phyloP scores from a whole-genome alignment of 2,888 invertebrate genomes.

The Clitarchus hookeri region DNA sequence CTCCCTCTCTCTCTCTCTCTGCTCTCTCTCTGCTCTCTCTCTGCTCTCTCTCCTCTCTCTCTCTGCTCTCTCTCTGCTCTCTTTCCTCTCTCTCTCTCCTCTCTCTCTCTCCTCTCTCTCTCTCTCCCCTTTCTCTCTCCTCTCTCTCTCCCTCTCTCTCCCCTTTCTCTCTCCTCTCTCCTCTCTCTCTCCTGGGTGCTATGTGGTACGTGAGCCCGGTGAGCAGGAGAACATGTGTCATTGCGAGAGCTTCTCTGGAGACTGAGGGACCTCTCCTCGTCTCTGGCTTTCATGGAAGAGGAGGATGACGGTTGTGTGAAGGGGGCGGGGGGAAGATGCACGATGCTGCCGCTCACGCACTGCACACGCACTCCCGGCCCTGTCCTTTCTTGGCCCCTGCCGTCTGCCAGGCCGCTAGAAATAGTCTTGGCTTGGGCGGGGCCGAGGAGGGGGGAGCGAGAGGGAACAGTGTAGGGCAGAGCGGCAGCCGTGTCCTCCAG shows the following conservation, averaged over 20 bases:
- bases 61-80: too few species aligned
- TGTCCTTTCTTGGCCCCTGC: slow-evolving; percentile 64
- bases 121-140: too few species aligned
- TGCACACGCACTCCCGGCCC: slow-evolving; percentile 24
- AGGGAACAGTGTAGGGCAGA: slow-evolving; percentile 33
- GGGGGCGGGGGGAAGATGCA: neutral
- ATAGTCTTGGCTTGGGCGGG: slow-evolving; percentile 39
- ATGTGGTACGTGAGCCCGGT: too few species aligned
- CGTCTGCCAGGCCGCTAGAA: slow-evolving; percentile 50
- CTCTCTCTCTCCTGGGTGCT: too few species aligned
- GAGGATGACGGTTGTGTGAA: neutral
- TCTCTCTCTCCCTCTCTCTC: too few species aligned
- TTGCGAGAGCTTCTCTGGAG: too few species aligned
- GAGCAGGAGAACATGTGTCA: neutral
- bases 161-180: too few species aligned
- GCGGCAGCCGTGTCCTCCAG: slow-evolving; percentile 43
- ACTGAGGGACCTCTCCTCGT: neutral
- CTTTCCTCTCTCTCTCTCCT: too few species aligned
- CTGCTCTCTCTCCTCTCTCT: too few species aligned
- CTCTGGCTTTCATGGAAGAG: neutral
- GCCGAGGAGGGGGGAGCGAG: slow-evolving; percentile 37
- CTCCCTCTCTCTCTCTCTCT: too few species aligned
- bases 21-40: too few species aligned
- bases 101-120: too few species aligned
- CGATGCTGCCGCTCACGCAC: neutral